Percentiles rank a stretch among this genome's conserved stretches.
phyloP scores from a whole-genome alignment of 2,113 vertebrate genomes.

The Grammomys dolichurus region DNA sequence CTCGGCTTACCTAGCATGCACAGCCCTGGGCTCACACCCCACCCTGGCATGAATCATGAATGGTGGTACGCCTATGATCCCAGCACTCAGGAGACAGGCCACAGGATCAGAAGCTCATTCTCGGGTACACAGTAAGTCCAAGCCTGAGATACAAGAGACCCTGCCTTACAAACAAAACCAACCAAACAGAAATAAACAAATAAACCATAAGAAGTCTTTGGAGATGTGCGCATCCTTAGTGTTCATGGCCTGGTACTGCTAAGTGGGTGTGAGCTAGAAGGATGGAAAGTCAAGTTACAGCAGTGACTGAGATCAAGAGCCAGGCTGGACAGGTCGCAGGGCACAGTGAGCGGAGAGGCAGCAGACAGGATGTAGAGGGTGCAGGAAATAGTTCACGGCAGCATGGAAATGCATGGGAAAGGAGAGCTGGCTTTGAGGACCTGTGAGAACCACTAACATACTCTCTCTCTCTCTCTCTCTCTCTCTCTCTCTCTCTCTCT shows the following conservation, averaged over 20 bases:
- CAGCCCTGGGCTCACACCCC: background rate
- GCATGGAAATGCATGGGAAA: background rate
- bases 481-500: background rate
- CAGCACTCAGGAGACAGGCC: background rate
- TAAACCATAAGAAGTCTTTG: background rate
- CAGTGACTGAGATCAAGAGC: conserved; percentile 34
- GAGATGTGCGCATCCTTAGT: background rate
- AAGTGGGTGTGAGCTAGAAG: background rate
- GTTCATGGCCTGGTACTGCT: conserved; percentile 2
- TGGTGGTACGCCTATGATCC: background rate
- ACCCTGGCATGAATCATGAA: too few species aligned
- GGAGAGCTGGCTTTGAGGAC: background rate
- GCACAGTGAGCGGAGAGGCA: background rate
- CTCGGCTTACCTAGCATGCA: too few species aligned
- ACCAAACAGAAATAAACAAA: background rate
- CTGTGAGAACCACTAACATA: conserved; percentile 1
- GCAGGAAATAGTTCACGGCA: background rate
- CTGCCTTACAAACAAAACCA: background rate
- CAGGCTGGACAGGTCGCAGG: background rate
- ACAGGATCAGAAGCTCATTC: background rate
- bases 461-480: background rate
- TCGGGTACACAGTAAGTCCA: too few species aligned
- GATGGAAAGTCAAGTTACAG: background rate
- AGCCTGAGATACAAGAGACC: background rate
- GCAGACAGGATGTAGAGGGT: background rate